Evolutionary conservation across 2,888 invertebrate genomes (phyloP), one percentile per base, ranked within the genome.

Genomic region (Vanessa cardui): DNA sequence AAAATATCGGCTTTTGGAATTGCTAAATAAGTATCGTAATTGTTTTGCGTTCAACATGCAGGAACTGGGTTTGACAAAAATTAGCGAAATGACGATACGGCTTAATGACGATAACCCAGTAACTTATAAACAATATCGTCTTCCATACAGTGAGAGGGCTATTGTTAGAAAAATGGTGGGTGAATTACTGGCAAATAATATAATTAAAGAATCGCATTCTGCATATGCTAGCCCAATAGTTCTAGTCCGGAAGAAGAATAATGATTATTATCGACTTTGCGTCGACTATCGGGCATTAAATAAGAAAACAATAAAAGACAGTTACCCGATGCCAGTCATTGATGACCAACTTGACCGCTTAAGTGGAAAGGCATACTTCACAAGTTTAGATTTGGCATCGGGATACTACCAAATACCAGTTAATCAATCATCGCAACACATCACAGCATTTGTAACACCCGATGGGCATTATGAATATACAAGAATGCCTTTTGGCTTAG

Each of bases 381-480:
- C 59, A 6, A 58, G 71, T 6, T 52, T 76, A 15, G 76, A 76
- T 58, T 45, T 74, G 2, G 64, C 72, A 18, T 72, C 69, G 1
- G 74, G 75, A 0, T 76, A 75, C 58, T 72, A 74, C 33, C 76
- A 76, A 52, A 71, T 76, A 44, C 68, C 72, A 0, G 72, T 89
- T n/a, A 71, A 73, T 47, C 75, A 77, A 12, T 71, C 80, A 1
- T 79, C 82, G 1, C 72, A 77, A 21, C 74, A 74, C 3, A 78
- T 79, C 56, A 87, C 84, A 0, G 83, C 84, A 0, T 85, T 87
- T 63, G 77, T 82, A 0, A 88, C 84, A 0, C 80, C 81, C 0
- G 79, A 83, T 47, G 85, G 85, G 0, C 79, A 83, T 15, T 87
- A 70, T 62, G 80, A 87, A 69, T 85, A 77, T 68, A 74, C 78